phyloP scores from a whole-genome alignment of 92 coral and sea anemone species.

The Nematostella vectensis region DNA sequence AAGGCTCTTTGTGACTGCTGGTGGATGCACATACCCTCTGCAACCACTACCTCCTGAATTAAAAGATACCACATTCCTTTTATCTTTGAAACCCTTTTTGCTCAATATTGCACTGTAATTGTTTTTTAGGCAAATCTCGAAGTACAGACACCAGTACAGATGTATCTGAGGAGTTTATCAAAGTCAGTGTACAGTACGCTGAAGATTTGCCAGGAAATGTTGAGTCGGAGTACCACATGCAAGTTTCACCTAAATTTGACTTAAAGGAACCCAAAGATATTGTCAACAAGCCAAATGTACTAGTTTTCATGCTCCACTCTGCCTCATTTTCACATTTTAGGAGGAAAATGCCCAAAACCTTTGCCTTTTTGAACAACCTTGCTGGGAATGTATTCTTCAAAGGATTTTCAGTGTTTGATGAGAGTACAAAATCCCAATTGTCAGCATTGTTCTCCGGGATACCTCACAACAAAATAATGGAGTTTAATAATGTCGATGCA shows the following conservation, averaged over 20 bases:
- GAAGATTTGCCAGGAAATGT: conserved; percentile 16
- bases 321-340: conserved; percentile 40
- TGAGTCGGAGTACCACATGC: conserved; percentile 36
- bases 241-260: conserved; percentile 42
- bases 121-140: conserved; percentile 11
- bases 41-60: too few species aligned
- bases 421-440: conserved; percentile 45
- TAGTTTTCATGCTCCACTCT: conserved; percentile 39
- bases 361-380: conserved; percentile 18
- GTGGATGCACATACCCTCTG: too few species aligned
- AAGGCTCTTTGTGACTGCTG: too few species aligned
- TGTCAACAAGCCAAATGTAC: conserved; percentile 26
- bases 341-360: conserved; percentile 34
- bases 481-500: conserved; percentile 20
- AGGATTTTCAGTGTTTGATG: conserved; percentile 49
- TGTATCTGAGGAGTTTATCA: conserved; percentile 37
- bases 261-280: conserved; percentile 29
- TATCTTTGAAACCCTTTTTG: too few species aligned
- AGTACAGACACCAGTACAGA: conserved; percentile 25
- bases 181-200: conserved; percentile 27
- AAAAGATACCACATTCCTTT: too few species aligned
- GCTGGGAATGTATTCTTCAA: conserved; percentile 27
- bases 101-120: too few species aligned
- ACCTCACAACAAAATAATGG: conserved; percentile 5
- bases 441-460: conserved; percentile 38